Evolutionary conservation across 1,140 invertebrate genomes (phyloP).

Genomic region (Grapholita molesta): DNA sequence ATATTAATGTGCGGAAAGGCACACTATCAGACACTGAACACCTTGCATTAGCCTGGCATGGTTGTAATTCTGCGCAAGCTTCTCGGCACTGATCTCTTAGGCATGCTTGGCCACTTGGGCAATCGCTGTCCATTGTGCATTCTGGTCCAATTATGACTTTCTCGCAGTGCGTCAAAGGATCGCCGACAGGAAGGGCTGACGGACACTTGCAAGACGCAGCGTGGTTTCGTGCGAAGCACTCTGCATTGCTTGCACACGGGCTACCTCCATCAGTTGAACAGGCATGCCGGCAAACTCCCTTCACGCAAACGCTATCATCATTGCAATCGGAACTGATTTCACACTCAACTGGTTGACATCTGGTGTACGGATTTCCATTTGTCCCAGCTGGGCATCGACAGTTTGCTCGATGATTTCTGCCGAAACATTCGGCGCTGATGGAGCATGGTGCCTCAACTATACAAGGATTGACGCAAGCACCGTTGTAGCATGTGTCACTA

Average conservation of each 20-base stretch:
- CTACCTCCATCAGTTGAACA: slow-evolving; percentile 81
- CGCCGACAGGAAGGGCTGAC: slow-evolving; percentile 84
- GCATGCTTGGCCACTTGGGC: slow-evolving; percentile 88
- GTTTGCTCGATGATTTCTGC: slow-evolving; percentile 85
- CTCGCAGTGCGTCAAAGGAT: slow-evolving; percentile 88
- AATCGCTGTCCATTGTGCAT: slow-evolving; percentile 88
- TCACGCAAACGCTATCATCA: slow-evolving; percentile 83
- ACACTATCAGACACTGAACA: slow-evolving; percentile 90
- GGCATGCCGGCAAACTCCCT: slow-evolving; percentile 86
- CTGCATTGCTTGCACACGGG: slow-evolving; percentile 88
- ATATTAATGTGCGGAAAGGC: slow-evolving; percentile 90
- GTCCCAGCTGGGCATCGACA: slow-evolving; percentile 86
- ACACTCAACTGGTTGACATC: slow-evolving; percentile 89
- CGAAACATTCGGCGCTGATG: slow-evolving; percentile 89
- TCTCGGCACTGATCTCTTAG: slow-evolving; percentile 88
- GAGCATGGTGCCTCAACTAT: slow-evolving; percentile 88
- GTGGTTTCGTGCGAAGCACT: slow-evolving; percentile 88
- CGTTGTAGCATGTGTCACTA: slow-evolving; percentile 89
- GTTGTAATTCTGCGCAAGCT: slow-evolving; percentile 86
- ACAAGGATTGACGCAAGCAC: slow-evolving; percentile 89
- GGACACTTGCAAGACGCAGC: slow-evolving; percentile 87
- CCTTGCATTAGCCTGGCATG: slow-evolving; percentile 83
- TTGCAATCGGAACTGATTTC: slow-evolving; percentile 87
- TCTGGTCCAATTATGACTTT: slow-evolving; percentile 80
- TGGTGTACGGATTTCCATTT: slow-evolving; percentile 86